These are phyloP conservation scores for Cryptoleucopteryx plumbea DNA, from an alignment of 2,113 vertebrate species.

Conservation along the genomic window DNA sequence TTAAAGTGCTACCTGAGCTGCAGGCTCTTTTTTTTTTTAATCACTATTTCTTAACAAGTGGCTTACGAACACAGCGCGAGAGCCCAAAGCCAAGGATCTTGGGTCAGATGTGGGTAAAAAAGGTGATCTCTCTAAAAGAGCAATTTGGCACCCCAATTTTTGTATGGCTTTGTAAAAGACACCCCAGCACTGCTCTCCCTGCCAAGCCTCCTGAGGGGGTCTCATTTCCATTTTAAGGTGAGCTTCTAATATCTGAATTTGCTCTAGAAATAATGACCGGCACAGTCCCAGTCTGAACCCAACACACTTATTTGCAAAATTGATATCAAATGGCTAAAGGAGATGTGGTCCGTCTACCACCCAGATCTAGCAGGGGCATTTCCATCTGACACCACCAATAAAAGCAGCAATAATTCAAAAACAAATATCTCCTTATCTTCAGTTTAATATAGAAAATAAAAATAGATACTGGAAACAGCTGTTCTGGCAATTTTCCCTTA, in stretches of 20 bases:
- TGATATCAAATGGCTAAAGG: background rate
- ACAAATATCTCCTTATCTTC: background rate
- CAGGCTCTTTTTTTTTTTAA: background rate
- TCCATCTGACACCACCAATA: background rate
- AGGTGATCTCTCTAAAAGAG: background rate
- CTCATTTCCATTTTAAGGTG: background rate
- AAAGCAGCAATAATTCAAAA: slow-evolving; percentile 23
- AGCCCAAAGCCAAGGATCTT: slow-evolving; percentile 20
- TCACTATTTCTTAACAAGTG: background rate
- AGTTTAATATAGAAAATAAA: slow-evolving; percentile 56
- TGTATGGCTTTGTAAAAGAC: background rate
- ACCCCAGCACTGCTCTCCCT: background rate
- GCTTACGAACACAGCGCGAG: background rate
- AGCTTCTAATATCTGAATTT: background rate
- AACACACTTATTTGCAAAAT: background rate
- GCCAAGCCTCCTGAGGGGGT: background rate
- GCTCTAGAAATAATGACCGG: background rate
- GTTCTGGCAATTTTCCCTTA: background rate
- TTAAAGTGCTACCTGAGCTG: slow-evolving; percentile 28
- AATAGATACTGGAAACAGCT: background rate
- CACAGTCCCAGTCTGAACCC: background rate
- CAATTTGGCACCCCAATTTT: background rate
- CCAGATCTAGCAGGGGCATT: background rate
- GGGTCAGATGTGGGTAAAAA: background rate
- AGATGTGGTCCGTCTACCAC: background rate